Evolutionary conservation across 2,797 vertebrate species (phyloP), one percentile per base, ranked within the genome.

Genomic region (Lacerta bilineata): DNA sequence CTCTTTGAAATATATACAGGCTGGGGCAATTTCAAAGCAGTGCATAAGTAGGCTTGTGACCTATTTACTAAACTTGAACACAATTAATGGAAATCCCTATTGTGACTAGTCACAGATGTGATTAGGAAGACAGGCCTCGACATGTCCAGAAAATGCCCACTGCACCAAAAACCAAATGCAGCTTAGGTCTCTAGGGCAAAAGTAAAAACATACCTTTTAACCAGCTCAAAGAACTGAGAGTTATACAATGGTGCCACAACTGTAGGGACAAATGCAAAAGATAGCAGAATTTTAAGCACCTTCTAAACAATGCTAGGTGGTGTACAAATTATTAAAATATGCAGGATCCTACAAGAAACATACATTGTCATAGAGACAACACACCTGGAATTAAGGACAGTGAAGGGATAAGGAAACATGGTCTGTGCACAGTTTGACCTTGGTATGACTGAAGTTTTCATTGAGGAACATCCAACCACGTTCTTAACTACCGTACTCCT

Each of bases 41-140:
- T 46, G 1, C 59, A 43, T 78, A 86, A 81, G 83, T 50, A 6
- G 85, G 1, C 74, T 88, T 81, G 18, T 69, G 68, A 5, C 79
- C 86, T 86, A 88, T 88, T 50, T 92, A 10, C 9, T 88, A 29
- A 41, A 89, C 90, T 87, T 29, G n/a, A 83, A 64, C 72, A 87
- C 85, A 87, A 84, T 90, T 90, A 87, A 68, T 84, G 85, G 85
- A 80, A 92, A 90, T 69, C 7, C 5, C 15, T 94, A 86, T 90
- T 4, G 2, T 43, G 89, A 88, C 39, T 87, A 71, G 23, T 72
- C 33, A 9, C 83, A 64, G 91, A 87, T 87, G 59, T 82, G 6
- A 68, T 71, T 43, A 87, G 50, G 64, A 2, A 69, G 59, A 8
- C 39, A 93, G 87, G 5, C 66, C 68, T 7, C 64, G 81, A 33